Percentiles rank a stretch among this genome's conserved stretches.
phyloP scores from a whole-genome alignment of 92 coral and sea anemone species.

The Siderastrea radians region DNA sequence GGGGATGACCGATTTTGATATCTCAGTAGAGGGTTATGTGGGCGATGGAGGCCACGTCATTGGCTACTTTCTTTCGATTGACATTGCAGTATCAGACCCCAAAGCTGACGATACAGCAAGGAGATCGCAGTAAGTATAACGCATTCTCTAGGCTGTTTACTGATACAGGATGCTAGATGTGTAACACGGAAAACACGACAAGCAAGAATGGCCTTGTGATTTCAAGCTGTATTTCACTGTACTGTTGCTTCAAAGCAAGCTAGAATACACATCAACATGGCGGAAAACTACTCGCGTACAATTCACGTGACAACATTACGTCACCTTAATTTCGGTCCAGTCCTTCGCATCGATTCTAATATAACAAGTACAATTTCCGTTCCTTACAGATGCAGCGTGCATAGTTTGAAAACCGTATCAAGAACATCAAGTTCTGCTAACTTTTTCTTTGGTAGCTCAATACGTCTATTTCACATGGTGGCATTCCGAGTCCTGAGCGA shows the following conservation, averaged over 20 bases:
- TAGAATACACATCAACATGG: too few relatives aligned
- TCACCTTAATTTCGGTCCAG: too few relatives aligned
- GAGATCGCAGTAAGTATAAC: constrained; percentile 12
- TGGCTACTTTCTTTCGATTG: constrained; percentile 18
- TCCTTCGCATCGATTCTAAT: too few relatives aligned
- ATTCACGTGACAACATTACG: too few relatives aligned
- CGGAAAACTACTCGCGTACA: too few relatives aligned
- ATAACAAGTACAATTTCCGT: too few relatives aligned
- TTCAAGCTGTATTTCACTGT: too few relatives aligned
- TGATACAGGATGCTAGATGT: not conserved
- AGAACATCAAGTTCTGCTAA: not conserved
- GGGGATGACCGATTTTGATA: not conserved
- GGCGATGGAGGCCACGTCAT: constrained; percentile 32
- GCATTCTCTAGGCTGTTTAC: constrained; percentile 12
- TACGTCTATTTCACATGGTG: constrained; percentile 5
- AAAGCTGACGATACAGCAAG: constrained; percentile 23
- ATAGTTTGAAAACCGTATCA: not conserved
- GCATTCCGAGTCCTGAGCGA: not conserved
- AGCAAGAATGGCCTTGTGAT: too few relatives aligned
- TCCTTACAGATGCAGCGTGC: constrained; percentile 9
- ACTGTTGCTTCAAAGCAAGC: too few relatives aligned
- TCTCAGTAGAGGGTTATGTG: constrained; percentile 24
- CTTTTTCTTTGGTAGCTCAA: too few relatives aligned
- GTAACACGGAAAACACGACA: too few relatives aligned
- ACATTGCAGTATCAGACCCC: constrained; percentile 19